Evolutionary conservation across 2,113 vertebrate genomes (phyloP), one percentile per base, ranked within the genome.

Genomic region (Junco hyemalis): DNA sequence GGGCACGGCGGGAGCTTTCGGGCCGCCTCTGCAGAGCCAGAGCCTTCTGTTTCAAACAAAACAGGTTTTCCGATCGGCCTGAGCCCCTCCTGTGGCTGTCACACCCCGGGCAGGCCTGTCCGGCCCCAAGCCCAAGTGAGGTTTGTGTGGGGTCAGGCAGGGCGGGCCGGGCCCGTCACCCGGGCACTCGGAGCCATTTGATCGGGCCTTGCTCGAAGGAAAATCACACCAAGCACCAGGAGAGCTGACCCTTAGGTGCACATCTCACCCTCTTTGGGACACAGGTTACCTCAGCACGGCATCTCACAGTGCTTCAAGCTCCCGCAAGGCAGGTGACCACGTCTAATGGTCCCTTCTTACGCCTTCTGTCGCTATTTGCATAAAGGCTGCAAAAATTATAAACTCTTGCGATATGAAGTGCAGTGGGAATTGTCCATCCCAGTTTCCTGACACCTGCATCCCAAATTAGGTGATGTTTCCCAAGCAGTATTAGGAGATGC

Each of bases 401-500:
- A 48, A 31, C 18, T 16, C n/a, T 14, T 23, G 65, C 2, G 9
- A 4, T 29, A 15, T 1, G 47, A 48, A 45, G 10, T 4, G 61
- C 31, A 7, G 31, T 8, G 66, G 66, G 29, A 50, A 63, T 53
- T 36, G 63, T 59, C n/a, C 42, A 8, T 29, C 38, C 45, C 25
- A 4, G 20, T 45, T 80, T 47, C 64, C 59, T 23, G 59, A 54
- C 60, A 16, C 24, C 64, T 35, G 38, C 56, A 56, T 19, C 56
- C 48, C 65, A 6, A 24, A 42, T 11, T 14, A 23, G 38, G 18
- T 36, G 19, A 15, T 21, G 47, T 72, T 68, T 57, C 53, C 44
- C 8, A 19, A 8, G 56, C 2, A 26, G 5, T 2, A 5, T 6
- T 8, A 14, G 4, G 42, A 76, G 54, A 7, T 15, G 33, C 17